A percentile compares a stretch with the other conserved stretches of the same genome.
Conservation (phyloP, 1,140 invertebrate species). For the Lasioglossum baleicum region DNA sequence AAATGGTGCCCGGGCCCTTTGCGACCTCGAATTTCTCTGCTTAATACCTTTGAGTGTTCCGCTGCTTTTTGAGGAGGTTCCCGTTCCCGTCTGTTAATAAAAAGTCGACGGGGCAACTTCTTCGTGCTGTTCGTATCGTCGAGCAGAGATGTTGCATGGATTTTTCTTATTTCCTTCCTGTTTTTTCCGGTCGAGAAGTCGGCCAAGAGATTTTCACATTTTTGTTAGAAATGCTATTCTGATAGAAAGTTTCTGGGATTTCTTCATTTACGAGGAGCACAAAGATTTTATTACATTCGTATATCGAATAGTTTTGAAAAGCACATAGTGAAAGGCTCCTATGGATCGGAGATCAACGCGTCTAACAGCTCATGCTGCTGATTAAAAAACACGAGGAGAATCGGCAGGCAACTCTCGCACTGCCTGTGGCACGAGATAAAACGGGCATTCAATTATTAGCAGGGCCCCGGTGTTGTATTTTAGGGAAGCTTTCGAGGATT, state of each 20-base stretch:
- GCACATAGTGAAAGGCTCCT: no score
- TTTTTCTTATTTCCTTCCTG: background rate
- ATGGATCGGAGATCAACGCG: no score
- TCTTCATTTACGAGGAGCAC: no score
- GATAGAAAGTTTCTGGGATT: no score
- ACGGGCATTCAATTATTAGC: conserved; percentile 47
- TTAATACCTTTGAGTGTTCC: background rate
- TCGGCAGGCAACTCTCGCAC: background rate
- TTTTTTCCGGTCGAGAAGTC: no score
- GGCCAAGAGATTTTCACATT: no score
- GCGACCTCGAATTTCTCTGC: background rate
- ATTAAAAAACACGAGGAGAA: background rate
- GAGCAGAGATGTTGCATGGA: background rate
- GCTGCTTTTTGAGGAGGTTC: background rate
- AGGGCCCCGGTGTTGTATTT: conserved; percentile 22
- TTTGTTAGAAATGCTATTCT: no score
- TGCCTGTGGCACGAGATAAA: background rate
- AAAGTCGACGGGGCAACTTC: background rate
- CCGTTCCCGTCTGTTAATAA: background rate
- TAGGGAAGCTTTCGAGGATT: conserved; percentile 51
- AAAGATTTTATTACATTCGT: no score
- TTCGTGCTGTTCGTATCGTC: background rate
- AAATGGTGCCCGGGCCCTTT: background rate
- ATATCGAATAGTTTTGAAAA: no score
- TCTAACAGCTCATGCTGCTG: no score